A percentile compares a stretch with the other conserved stretches of the same genome.
These are phyloP conservation scores for Homarus gammarus DNA, from an alignment of 2,888 invertebrate genomes.

Conservation along the genomic window DNA sequence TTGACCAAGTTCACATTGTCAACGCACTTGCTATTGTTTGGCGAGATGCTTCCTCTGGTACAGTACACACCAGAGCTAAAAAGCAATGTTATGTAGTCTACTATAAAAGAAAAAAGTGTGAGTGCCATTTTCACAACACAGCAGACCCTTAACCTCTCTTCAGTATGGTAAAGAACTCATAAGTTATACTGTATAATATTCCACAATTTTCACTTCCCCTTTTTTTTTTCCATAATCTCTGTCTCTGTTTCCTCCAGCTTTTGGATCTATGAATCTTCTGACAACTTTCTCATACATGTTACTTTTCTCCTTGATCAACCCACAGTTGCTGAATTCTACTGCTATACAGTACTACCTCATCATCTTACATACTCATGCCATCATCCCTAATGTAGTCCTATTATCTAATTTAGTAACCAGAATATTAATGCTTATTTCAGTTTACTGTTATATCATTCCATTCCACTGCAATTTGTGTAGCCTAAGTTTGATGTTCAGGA, in stretches of 20 bases:
- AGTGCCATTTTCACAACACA: not conserved
- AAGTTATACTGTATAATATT: too few relatives aligned
- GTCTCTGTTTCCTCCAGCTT: too few relatives aligned
- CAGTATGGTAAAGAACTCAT: not conserved
- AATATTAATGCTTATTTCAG: too few relatives aligned
- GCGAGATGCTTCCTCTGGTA: not conserved
- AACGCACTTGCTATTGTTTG: not conserved
- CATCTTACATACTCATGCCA: too few relatives aligned
- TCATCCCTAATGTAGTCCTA: not conserved
- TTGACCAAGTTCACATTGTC: not conserved
- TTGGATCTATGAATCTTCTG: not conserved
- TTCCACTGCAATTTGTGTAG: not conserved
- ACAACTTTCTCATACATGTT: not conserved
- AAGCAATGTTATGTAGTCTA: not conserved
- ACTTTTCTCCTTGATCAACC: not conserved
- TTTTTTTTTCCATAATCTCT: not conserved
- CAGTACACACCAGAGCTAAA: constrained; percentile 5
- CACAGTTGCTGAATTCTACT: too few relatives aligned
- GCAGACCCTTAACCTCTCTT: not conserved
- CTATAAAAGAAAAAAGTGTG: not conserved
- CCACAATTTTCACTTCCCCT: too few relatives aligned
- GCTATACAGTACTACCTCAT: too few relatives aligned
- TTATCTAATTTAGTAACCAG: not conserved
- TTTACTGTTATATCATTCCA: not conserved
- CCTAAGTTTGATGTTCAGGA: not conserved